Evolutionary conservation across 2,888 invertebrate genomes (phyloP).

Genomic region (Nephrotoma flavescens): DNA sequence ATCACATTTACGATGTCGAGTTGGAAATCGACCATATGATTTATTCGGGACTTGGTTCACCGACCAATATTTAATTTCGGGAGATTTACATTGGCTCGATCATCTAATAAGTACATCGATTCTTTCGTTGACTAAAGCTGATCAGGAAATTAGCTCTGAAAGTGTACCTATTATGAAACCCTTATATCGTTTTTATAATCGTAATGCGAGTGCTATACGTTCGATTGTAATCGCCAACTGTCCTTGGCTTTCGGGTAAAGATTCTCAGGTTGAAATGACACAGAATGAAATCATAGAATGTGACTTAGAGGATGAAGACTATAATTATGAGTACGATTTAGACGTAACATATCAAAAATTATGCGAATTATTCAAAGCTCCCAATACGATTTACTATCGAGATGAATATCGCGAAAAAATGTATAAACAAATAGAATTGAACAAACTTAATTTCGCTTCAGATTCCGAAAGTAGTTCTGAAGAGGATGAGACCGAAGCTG

Average conservation of each 20-base stretch:
- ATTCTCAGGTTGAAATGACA: slow-evolving; percentile 14
- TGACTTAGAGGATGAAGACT: slow-evolving; percentile 3
- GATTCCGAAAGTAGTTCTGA: slow-evolving; percentile 11
- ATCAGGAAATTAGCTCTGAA: slow-evolving; percentile 64
- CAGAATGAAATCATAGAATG: slow-evolving; percentile 21
- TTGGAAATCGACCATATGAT: slow-evolving; percentile 72
- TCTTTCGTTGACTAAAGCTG: slow-evolving; percentile 69
- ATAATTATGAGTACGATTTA: not conserved
- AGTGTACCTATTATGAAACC: slow-evolving; percentile 62
- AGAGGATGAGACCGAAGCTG: not conserved
- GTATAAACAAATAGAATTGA: slow-evolving; percentile 9
- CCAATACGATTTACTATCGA: slow-evolving; percentile 39
- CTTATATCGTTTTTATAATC: slow-evolving; percentile 59
- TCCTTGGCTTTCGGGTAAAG: slow-evolving; percentile 25
- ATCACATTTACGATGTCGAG: slow-evolving; percentile 55
- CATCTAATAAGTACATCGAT: slow-evolving; percentile 58
- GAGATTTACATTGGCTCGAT: slow-evolving; percentile 66
- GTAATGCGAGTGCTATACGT: slow-evolving; percentile 64
- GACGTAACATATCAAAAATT: not conserved
- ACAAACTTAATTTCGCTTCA: slow-evolving; percentile 9
- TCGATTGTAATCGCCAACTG: slow-evolving; percentile 65
- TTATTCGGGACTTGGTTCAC: slow-evolving; percentile 85
- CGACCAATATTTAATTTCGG: slow-evolving; percentile 63
- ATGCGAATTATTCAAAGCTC: not conserved
- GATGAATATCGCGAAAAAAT: slow-evolving; percentile 38